These are phyloP conservation scores for Toxotes jaculatrix DNA, from an alignment of 2,113 vertebrate species.

Conservation along the genomic window DNA sequence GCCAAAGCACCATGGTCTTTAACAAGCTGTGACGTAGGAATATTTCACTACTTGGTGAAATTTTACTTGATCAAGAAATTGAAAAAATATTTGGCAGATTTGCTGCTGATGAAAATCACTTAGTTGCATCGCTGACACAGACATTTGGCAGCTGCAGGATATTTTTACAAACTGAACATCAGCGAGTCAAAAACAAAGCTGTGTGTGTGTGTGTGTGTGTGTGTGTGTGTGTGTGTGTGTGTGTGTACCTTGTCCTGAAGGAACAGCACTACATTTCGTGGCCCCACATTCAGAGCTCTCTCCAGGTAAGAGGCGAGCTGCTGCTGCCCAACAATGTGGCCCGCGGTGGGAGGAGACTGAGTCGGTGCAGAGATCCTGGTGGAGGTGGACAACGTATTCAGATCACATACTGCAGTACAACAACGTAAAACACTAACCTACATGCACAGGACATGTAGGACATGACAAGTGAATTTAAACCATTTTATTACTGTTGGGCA, in stretches of 20 bases:
- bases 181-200: no score
- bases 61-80: no score
- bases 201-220: background rate
- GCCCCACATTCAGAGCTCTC: slow-evolving; percentile 81
- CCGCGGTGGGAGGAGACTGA: slow-evolving; percentile 79
- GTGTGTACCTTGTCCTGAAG: slow-evolving; percentile 89
- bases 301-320: slow-evolving; percentile 87
- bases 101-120: no score
- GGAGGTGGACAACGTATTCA: background rate
- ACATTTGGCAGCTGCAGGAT: no score
- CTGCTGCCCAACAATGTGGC: slow-evolving; percentile 86
- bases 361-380: slow-evolving; percentile 52
- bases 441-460: background rate
- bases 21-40: no score
- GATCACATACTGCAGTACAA: background rate
- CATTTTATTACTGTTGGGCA: no score
- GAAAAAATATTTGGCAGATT: no score
- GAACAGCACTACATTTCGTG: slow-evolving; percentile 89
- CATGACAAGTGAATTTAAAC: no score
- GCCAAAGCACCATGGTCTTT: no score
- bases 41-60: no score
- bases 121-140: no score
- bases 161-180: no score
- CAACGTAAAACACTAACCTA: background rate
- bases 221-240: background rate